Base-by-base conservation (phyloP, 2,888 invertebrate genomes). In the Scotopteryx bipunctaria region DNA sequence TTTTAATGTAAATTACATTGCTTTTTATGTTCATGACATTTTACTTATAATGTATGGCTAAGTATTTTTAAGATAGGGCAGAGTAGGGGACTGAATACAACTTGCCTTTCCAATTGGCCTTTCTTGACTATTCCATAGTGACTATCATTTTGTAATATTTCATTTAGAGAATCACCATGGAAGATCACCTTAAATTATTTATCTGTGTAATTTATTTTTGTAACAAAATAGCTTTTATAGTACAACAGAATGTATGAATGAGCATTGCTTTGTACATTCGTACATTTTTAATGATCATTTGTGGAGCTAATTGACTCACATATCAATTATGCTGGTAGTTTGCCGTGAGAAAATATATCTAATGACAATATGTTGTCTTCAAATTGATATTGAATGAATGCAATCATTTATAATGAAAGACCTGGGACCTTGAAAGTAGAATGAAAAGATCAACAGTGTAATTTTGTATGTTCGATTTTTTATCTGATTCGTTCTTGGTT, bases 101-200 rank as follows among this genome's bases (percentile, higher is more conserved):
- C 80, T 85, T 84, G 86, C 85, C 84, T 83, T 84, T 79, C 71
- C 76, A 69, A 79, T 75, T 71, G 67, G 79, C 85, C 83, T 86
- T 86, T 83, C 83, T 83, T 83, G 75, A 74, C 71, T 73, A 73
- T 50, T 68, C 70, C 63, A 60, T 78, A 74, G 71, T 66, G 64
- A 76, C 69, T 70, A 68, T 74, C 70, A 64, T 61, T 64, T 57
- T 61, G 17, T 16, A 45, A 45, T 25, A 23, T 38, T 45, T 35
- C 5, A 25, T 38, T 41, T 19, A 46, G 13, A 25, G 8, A 59
- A 58, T 66, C 38, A n/a, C 23, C 64, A 66, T 65, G 57, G 55
- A 64, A 66, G 71, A 69, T 72, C 72, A 72, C 69, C 72, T 70
- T 68, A 69, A 62, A 69, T 64, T 66, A 65, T 62, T 59, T 65